phyloP scores from a whole-genome alignment of 2,888 invertebrate genomes.

The Ectemnius lituratus region DNA sequence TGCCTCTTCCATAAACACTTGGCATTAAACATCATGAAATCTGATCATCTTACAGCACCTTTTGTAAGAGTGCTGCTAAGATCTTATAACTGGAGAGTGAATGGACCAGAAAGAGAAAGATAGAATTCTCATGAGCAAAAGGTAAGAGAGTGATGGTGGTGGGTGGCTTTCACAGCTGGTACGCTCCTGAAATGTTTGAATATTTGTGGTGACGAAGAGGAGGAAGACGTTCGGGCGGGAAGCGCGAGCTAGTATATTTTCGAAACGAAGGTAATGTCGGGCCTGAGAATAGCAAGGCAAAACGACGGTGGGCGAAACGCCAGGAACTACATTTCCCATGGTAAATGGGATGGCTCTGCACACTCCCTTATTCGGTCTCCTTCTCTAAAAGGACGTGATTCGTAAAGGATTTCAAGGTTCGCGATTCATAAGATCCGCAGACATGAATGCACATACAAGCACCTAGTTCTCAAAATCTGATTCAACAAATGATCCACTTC shows the following conservation, averaged over 20 bases:
- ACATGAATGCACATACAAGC: constrained; percentile 25
- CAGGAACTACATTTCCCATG: constrained; percentile 52
- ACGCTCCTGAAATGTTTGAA: constrained; percentile 62
- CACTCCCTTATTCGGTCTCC: no score
- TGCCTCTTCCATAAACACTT: no score
- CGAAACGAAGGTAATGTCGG: constrained; percentile 67
- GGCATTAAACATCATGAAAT: no score
- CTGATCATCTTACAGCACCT: no score
- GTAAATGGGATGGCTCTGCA: constrained; percentile 36
- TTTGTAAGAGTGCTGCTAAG: no score
- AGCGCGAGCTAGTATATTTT: constrained; percentile 64
- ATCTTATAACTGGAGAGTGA: neutral
- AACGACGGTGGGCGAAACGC: constrained; percentile 39
- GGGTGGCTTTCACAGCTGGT: constrained; percentile 3
- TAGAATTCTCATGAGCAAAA: no score
- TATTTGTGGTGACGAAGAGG: constrained; percentile 23
- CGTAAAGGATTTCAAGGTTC: constrained; percentile 44
- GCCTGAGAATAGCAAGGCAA: constrained; percentile 59
- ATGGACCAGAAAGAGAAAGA: neutral
- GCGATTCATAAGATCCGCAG: constrained; percentile 43
- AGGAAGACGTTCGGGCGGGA: constrained; percentile 31
- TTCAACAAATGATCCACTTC: neutral
- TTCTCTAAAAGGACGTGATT: constrained; percentile 34
- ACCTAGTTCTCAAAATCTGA: neutral
- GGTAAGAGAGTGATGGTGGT: no score